These are phyloP conservation scores for Dolichoris vasculosae DNA, from an alignment of 1,140 invertebrate species.

Conservation along the genomic window DNA sequence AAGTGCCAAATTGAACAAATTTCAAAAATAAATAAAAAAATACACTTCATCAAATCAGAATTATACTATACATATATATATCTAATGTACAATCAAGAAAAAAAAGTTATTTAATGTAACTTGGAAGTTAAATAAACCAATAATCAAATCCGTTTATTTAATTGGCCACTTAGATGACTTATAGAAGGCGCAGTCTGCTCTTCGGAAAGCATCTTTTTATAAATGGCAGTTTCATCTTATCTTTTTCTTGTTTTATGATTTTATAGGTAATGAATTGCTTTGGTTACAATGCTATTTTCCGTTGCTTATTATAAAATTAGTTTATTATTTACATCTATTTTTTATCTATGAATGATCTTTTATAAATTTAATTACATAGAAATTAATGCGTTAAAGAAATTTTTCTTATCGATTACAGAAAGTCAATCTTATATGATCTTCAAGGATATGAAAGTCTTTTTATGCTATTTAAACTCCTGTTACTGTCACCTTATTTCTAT, in stretches of 20 bases:
- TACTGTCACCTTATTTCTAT: not conserved
- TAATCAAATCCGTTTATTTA: not conserved
- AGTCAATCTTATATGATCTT: not conserved
- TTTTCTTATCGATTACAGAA: not conserved
- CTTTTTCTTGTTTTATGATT: not conserved
- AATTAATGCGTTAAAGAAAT: not conserved
- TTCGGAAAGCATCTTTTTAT: conserved; percentile 18
- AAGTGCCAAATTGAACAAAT: conserved; percentile 47
- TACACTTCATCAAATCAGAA: not conserved
- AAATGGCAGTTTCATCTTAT: conserved; percentile 41
- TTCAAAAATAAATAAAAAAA: conserved; percentile 25
- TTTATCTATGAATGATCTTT: no score
- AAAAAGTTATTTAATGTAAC: no score
- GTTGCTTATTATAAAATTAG: no score
- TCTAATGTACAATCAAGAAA: no score
- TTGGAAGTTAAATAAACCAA: conserved; percentile 21
- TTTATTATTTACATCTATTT: no score
- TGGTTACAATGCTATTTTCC: not conserved
- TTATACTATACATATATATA: no score
- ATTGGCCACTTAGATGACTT: conserved; percentile 43
- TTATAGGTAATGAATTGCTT: not conserved
- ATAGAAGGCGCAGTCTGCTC: conserved; percentile 33
- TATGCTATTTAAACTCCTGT: no score
- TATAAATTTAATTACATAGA: not conserved
- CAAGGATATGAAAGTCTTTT: not conserved